phyloP scores from a whole-genome alignment of 2,113 vertebrate species.

The Raphicerus campestris region DNA sequence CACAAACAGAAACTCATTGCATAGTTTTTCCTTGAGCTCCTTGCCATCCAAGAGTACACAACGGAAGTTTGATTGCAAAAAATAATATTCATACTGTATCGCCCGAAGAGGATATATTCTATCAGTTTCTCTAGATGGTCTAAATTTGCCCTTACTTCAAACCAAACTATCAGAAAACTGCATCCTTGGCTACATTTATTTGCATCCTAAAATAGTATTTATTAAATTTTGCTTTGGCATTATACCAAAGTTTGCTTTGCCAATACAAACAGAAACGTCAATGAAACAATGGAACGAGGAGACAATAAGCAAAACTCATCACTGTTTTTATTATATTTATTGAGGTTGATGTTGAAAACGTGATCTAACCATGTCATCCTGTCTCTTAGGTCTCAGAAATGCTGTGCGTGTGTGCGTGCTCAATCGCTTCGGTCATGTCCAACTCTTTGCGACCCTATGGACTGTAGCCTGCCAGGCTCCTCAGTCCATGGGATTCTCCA shows the following conservation, averaged over 20 bases:
- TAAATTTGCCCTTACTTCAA: conserved; percentile 26
- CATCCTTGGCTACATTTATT: conserved; percentile 12
- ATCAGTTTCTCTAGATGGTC: not conserved
- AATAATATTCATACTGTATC: not conserved
- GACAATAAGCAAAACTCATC: not conserved
- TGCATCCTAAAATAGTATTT: conserved; percentile 24
- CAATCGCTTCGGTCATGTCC: fast-evolving
- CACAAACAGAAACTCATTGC: not conserved
- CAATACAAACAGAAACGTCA: not conserved
- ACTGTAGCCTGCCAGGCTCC: not conserved
- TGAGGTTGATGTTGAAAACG: not conserved
- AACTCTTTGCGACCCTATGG: not conserved
- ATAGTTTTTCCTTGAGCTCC: conserved; percentile 30
- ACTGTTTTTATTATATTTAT: not conserved
- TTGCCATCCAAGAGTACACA: not conserved
- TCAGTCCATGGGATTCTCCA: not conserved
- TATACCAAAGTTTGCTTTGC: conserved; percentile 18
- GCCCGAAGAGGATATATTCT: not conserved
- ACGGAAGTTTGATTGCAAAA: not conserved
- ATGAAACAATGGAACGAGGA: not conserved
- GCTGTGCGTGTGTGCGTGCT: fast-evolving
- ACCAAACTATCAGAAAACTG: conserved; percentile 14
- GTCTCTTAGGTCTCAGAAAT: not conserved
- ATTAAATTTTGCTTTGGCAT: conserved; percentile 50
- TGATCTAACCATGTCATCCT: not conserved